phyloP scores from a whole-genome alignment of 2,797 vertebrate genomes.

The Myiotriccus ornatus region DNA sequence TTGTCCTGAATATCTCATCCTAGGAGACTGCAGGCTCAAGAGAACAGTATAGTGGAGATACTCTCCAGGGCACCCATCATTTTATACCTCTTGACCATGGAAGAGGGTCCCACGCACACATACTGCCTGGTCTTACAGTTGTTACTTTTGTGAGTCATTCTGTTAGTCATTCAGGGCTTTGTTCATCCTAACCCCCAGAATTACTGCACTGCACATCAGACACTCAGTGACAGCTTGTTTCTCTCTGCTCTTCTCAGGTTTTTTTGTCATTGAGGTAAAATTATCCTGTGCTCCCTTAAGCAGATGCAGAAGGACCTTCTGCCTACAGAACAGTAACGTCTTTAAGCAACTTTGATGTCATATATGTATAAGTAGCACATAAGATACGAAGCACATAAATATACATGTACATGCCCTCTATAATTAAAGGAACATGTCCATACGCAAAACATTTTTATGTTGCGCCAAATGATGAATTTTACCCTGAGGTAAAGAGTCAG shows the following conservation, averaged over 20 bases:
- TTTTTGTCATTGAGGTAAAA: background rate
- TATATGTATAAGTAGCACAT: background rate
- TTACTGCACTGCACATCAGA: background rate
- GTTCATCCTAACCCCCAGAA: background rate
- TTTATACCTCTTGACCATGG: background rate
- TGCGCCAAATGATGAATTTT: conserved; percentile 45
- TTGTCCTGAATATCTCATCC: background rate
- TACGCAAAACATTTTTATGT: conserved; percentile 55
- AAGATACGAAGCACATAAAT: conserved; percentile 10
- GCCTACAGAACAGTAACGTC: background rate
- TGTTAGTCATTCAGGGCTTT: background rate
- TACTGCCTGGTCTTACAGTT: background rate
- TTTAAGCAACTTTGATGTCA: background rate
- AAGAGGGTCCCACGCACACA: background rate
- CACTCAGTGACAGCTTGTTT: background rate
- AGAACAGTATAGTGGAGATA: background rate
- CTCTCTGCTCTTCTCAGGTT: background rate
- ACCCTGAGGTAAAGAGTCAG: conserved; percentile 33
- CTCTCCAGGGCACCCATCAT: background rate
- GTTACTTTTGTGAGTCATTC: background rate
- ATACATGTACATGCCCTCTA: background rate
- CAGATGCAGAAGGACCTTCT: background rate
- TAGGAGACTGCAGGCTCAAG: background rate
- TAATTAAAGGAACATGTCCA: conserved; percentile 57
- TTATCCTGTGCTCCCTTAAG: background rate